These are phyloP conservation scores for Notocelia uddmanniana DNA, from an alignment of 2,888 invertebrate species.

Conservation along the genomic window DNA sequence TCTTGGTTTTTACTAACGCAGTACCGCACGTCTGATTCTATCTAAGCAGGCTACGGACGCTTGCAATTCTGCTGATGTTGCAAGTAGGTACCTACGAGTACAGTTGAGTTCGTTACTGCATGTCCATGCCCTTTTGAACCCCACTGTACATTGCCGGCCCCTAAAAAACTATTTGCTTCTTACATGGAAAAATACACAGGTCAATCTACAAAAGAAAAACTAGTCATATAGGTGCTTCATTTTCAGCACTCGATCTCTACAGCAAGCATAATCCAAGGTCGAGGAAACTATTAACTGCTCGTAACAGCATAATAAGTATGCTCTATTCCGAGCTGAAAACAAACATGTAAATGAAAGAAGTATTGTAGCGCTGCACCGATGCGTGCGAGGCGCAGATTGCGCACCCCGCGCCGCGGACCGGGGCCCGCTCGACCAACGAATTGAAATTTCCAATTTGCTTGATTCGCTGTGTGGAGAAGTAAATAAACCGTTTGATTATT, in stretches of 20 bases:
- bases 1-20: neutral
- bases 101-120: too few species aligned
- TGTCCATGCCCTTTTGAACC: too few species aligned
- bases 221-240: neutral
- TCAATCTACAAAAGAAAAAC: neutral
- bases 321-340: constrained; percentile 20
- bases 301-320: neutral
- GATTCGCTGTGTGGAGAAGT: constrained; percentile 1
- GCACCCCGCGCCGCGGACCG: constrained; percentile 40
- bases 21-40: too few species aligned
- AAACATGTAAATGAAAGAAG: constrained; percentile 29
- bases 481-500: neutral
- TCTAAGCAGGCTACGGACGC: neutral
- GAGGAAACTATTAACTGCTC: constrained; percentile 4
- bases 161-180: neutral
- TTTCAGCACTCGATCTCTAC: neutral
- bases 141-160: too few species aligned
- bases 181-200: neutral
- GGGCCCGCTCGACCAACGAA: constrained; percentile 29
- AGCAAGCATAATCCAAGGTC: neutral
- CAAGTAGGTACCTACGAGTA: too few species aligned
- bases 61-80: neutral
- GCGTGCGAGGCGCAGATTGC: constrained; percentile 67
- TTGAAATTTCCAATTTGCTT: constrained; percentile 38
- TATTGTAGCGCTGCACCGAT: constrained; percentile 62